Percentiles rank a stretch among this genome's conserved stretches.
Evolutionary conservation across 1,140 invertebrate genomes (phyloP).

Genomic region (Eurytemora carolleeae): DNA sequence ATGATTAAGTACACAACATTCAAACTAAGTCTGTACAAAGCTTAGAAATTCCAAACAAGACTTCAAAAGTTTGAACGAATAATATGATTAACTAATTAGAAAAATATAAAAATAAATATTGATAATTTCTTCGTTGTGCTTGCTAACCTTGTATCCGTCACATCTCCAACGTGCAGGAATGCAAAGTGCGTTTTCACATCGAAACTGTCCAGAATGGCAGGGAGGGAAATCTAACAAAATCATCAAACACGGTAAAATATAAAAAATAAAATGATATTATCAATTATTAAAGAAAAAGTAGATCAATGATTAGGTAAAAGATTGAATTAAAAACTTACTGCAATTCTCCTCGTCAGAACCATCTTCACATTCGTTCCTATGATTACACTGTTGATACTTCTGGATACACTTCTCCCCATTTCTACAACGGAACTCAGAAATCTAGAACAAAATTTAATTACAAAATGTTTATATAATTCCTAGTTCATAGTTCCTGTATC

Average conservation of each 20-base stretch:
- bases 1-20: too few species aligned
- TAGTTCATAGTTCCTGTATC: too few species aligned
- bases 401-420: conserved; percentile 64
- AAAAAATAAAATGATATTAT: too few species aligned
- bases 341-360: conserved; percentile 68
- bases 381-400: conserved; percentile 55
- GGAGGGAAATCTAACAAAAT: conserved; percentile 51
- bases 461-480: too few species aligned
- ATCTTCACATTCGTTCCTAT: conserved; percentile 68
- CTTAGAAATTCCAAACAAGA: too few species aligned
- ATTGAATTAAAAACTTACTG: conserved; percentile 46
- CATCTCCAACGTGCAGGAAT: conserved; percentile 45
- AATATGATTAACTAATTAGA: too few species aligned
- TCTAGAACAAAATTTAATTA: conserved; percentile 27
- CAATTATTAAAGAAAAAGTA: conserved; percentile 3
- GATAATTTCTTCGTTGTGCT: too few species aligned
- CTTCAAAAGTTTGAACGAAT: too few species aligned
- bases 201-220: conserved; percentile 73
- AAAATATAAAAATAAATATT: too few species aligned
- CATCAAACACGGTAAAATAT: too few species aligned
- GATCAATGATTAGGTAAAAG: conserved; percentile 1
- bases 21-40: too few species aligned
- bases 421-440: conserved; percentile 68
- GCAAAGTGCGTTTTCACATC: conserved; percentile 78
- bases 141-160: conserved; percentile 25